These are phyloP conservation scores for Lutjanus erythropterus DNA, from an alignment of 2,113 vertebrate species.

Conservation along the genomic window DNA sequence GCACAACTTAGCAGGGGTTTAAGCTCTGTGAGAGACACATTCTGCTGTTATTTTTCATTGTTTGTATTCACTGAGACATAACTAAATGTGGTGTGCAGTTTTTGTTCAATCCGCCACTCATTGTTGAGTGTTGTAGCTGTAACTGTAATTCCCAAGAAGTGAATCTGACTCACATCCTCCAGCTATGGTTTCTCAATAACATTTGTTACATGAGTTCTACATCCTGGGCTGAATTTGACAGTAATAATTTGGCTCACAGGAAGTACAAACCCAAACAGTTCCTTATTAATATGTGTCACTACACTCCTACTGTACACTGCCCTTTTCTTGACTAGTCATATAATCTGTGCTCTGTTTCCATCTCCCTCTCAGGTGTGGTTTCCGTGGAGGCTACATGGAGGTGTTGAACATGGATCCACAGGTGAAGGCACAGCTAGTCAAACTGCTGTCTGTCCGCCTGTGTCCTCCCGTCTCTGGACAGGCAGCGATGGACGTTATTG, in stretches of 20 bases:
- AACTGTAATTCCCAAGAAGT: background rate
- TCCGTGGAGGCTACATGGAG: conserved; percentile 89
- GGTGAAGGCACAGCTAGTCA: conserved; percentile 85
- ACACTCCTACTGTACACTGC: background rate
- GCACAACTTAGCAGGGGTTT: no score
- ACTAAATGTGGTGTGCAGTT: background rate
- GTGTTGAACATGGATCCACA: conserved; percentile 87
- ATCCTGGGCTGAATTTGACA: background rate
- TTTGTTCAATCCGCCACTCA: background rate
- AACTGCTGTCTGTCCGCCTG: conserved; percentile 86
- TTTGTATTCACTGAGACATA: background rate
- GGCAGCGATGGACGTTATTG: conserved; percentile 80
- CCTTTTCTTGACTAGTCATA: background rate
- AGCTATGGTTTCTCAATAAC: no score
- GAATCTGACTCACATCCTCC: background rate
- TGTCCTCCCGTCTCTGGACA: conserved; percentile 87
- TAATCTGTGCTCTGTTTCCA: background rate
- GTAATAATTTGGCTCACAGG: background rate
- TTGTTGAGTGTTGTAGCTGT: background rate
- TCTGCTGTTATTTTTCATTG: no score
- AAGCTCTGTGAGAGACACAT: no score
- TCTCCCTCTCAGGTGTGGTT: conserved; percentile 83
- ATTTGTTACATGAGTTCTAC: no score
- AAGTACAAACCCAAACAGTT: background rate
- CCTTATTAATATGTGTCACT: background rate